Percentiles rank a stretch among this genome's conserved stretches.
Evolutionary conservation across 1,140 invertebrate species (phyloP).

Genomic region (Drosophila asahinai): DNA sequence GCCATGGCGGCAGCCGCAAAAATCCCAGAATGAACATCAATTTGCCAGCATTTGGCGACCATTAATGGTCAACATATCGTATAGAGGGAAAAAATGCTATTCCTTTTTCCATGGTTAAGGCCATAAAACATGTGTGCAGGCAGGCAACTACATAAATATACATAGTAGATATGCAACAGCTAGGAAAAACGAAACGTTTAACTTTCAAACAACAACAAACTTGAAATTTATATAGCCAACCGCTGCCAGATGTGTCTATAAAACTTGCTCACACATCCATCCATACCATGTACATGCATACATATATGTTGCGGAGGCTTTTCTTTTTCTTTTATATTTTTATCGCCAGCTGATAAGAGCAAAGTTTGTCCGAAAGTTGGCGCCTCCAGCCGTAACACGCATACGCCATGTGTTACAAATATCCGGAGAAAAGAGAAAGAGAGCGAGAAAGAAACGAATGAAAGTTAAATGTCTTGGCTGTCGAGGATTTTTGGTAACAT

Average conservation of each 20-base stretch:
- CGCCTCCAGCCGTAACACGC: constrained; percentile 55
- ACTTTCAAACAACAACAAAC: constrained; percentile 52
- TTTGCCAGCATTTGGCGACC: constrained; percentile 50
- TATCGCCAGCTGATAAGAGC: constrained; percentile 69
- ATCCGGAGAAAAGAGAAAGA: background rate
- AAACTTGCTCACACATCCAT: constrained; percentile 47
- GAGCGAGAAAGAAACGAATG: background rate
- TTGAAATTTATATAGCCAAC: constrained; percentile 50
- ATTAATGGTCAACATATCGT: constrained; percentile 61
- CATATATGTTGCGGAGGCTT: constrained; percentile 30
- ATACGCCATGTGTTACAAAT: constrained; percentile 70
- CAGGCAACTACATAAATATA: constrained; percentile 17
- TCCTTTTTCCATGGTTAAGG: constrained; percentile 23
- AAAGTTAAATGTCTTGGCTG: constrained; percentile 54
- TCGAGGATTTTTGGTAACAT: constrained; percentile 49
- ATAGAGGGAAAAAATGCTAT: background rate
- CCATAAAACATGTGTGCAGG: constrained; percentile 34
- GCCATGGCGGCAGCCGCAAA: constrained; percentile 2
- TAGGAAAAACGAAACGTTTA: constrained; percentile 47
- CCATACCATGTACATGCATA: constrained; percentile 7
- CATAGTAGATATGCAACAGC: constrained; percentile 39
- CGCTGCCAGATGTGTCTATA: constrained; percentile 57
- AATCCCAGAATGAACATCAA: constrained; percentile 45
- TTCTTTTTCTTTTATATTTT: constrained; percentile 53
- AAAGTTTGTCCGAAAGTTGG: constrained; percentile 69